Evolutionary conservation across 1,140 invertebrate species (phyloP), one percentile per base, ranked within the genome.

Genomic region (Dinoponera quadriceps): DNA sequence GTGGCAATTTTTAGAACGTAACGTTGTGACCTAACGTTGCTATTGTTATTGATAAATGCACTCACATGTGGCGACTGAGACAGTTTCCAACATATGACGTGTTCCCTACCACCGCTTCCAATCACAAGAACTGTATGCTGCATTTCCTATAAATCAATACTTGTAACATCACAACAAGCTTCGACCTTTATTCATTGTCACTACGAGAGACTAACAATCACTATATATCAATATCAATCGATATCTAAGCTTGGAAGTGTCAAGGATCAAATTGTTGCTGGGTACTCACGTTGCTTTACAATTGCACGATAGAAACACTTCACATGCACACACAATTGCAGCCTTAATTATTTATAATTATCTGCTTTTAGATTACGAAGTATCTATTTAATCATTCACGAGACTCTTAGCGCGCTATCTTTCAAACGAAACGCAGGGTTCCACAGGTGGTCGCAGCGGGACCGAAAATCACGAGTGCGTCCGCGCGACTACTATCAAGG

Each of bases 51-150:
- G 25, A 69, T 69, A 16, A 55, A 72, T 20, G 44, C 62, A 83
- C 86, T 92, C 91, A 95, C 95, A 83, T 95, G 91, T 13, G 95
- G 89, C 59, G 98, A 99, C 92, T 98, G 96, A 1, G 97, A 94
- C 9, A 99, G 92, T 94, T 99, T 99, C 98, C 98, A 99, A 87
- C 96, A 96, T 86, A 99, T 95, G 14, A 98, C 98, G 95, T 99
- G 98, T 94, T 99, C 99, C 85, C 99, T 95, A n/a, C 98, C 99
- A 51, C 99, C 99, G 92, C 96, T 95, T 18, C 99, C 99, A 91
- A 99, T 96, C 9, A 99, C 96, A 65, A 99, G 94, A 73, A 99
- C 84, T 7, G 85, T 89, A 20, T 84, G 49, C 25, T 74, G n/a
- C 68, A 90, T 75, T 82, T 71, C 81, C 84, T 87, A 59, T 59